Evolutionary conservation across 2,113 vertebrate species (phyloP).

Genomic region (Ascaphus truei): DNA sequence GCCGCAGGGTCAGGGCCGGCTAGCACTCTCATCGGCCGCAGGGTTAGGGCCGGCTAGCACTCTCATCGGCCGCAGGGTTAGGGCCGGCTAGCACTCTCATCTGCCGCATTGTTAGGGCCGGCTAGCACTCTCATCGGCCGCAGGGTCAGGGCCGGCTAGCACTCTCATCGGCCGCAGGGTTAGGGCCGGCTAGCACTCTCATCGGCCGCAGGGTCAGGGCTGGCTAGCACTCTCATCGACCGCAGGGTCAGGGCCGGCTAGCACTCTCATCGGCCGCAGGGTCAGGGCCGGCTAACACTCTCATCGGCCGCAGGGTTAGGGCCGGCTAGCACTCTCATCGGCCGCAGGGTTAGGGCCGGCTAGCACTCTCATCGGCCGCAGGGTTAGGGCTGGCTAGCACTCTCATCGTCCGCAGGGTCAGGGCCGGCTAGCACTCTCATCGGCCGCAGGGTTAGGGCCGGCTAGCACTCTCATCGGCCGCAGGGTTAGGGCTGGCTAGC

Average conservation of each 20-base stretch:
- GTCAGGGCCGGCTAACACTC: neutral
- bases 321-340: neutral
- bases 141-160: neutral
- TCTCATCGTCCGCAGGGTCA: neutral
- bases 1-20: neutral
- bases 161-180: neutral
- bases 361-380: neutral
- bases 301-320: neutral
- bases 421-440: neutral
- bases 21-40: neutral
- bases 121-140: neutral
- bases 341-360: neutral
- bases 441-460: neutral
- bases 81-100: neutral
- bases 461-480: neutral
- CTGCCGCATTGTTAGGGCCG: neutral
- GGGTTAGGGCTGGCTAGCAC: neutral
- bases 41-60: neutral
- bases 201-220: neutral
- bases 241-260: neutral
- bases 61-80: neutral
- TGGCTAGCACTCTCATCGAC: neutral
- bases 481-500: neutral
- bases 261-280: neutral
- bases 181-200: neutral